phyloP scores from a whole-genome alignment of 2,797 vertebrate species.

The Girardinus metallicus region DNA sequence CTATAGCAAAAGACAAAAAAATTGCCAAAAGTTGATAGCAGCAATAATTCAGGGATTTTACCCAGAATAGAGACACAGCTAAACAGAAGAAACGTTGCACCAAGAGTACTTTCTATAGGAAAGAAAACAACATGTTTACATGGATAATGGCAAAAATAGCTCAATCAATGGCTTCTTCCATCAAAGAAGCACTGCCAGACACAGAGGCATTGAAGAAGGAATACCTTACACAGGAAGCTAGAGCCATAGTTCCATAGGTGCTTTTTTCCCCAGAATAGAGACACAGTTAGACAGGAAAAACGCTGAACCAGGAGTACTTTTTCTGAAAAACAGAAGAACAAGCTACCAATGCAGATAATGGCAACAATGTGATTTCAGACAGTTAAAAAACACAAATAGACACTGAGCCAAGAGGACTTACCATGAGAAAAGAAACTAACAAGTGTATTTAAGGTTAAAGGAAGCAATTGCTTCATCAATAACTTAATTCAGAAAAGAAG shows the following conservation, averaged over 20 bases:
- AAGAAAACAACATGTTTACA: no score
- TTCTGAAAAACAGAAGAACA: background rate
- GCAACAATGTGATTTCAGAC: background rate
- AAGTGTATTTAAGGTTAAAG: background rate
- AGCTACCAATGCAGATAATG: background rate
- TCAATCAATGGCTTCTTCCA: background rate
- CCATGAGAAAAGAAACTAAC: background rate
- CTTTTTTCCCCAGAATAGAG: background rate
- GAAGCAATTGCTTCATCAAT: background rate
- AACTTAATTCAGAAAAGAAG: background rate
- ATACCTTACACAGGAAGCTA: background rate
- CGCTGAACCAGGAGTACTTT: background rate
- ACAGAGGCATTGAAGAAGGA: background rate
- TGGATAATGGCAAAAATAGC: background rate
- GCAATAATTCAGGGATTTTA: no score
- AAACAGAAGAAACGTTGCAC: no score
- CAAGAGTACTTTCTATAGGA: no score
- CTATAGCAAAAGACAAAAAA: no score
- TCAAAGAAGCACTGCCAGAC: background rate
- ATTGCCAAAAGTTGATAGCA: no score
- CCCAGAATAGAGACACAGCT: no score
- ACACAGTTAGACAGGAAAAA: background rate
- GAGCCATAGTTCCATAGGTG: background rate
- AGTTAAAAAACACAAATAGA: background rate
- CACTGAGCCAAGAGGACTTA: background rate